Base-by-base conservation (phyloP, 2,113 vertebrate genomes). In the Clarias gariepinus region DNA sequence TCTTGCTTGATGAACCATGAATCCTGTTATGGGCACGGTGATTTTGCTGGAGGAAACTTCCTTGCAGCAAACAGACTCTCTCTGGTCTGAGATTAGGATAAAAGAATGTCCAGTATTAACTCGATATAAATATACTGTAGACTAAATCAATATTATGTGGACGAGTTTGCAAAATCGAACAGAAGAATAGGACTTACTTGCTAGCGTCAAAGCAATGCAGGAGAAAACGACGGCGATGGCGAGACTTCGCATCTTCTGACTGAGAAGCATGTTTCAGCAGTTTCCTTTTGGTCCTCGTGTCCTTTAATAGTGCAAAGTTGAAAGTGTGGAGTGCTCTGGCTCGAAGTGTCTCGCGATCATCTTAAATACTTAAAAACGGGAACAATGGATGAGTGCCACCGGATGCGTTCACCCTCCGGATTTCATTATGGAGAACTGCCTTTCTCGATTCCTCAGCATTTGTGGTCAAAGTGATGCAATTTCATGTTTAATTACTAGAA, bases 211-310 rank as follows among this genome's bases (percentile, higher is more conserved):
- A 0, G 82, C 58, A 57, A 91, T 28, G 9, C 88, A 84, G 30
- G 92, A 30, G 69, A 90, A 81, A 16, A 88, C 82, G 0, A 58
- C 8, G 0, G 92, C 63, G 58, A 92, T 30, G 63, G 91, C 90
- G 64, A 94, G 84, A 71, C 69, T 91, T 0, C 81, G 47, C 76
- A 91, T 88, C 87, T 90, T 85, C 87, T 85, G 85, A 58, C 58
- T 88, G 88, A 92, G 80, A 87, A 91, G 89, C 93, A 95, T 95
- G 88, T 68, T 87, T 25, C 47, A 36, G 76, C 64, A 4, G 18
- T 74, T 68, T 36, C 11, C 6, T 12, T 7, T 30, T 0, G 57
- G 10, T 91, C 6, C 18, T 7, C 30, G 0, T 28, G 10, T 91
- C 85, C 83, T 80, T 53, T 71, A 60, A 79, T 52, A 80, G 19